Base-by-base conservation (phyloP, 2,888 invertebrate species). In the Epinotia bilunana region DNA sequence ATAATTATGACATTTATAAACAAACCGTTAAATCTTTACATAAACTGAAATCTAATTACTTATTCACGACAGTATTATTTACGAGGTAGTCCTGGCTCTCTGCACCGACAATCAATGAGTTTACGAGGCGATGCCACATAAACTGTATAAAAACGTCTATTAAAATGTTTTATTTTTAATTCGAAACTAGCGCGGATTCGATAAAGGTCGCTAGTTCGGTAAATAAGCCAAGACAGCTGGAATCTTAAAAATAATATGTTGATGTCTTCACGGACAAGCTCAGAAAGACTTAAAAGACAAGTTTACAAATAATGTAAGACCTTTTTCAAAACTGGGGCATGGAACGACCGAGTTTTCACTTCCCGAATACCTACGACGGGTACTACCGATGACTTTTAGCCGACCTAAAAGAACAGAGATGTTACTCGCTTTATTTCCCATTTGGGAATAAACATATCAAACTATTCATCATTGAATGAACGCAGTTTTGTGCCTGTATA, bases 151-250 rank as follows among this genome's bases (percentile, higher is more conserved):
- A 75, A 72, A 62, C 18, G 67, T n/a, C 75, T 75, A 75, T 75
- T 65, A 67, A 72, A 6, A 43, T 75, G 72, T 65, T 75, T 75
- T 75, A 75, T 75, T 75, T 71, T 72, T 74, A 57, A 64, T 65
- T 57, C 67, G 57, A 61, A 72, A 61, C 71, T 75, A 72, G 75
- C 33, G 46, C 43, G 61, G 65, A 71, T 57, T 61, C 67, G 64
- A 23, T 67, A 75, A 75, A 75, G 75, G 75, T 75, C 65, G 53
- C 33, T 2, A 65, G 61, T 67, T 53, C 58, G 20, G 33, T 75
- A 72, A 75, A 75, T 72, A 72, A 62, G 49, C 43, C 65, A 20
- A 58, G 72, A 72, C 72, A 62, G 73, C 68, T 73, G 18, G 61
- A 55, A 57, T 73, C 68, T 68, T 73, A 73, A 73, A 73, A 43